Percentiles rank a stretch among this genome's conserved stretches.
These are phyloP conservation scores for Sarcophaga rosellei DNA, from an alignment of 2,888 invertebrate genomes.

Conservation along the genomic window DNA sequence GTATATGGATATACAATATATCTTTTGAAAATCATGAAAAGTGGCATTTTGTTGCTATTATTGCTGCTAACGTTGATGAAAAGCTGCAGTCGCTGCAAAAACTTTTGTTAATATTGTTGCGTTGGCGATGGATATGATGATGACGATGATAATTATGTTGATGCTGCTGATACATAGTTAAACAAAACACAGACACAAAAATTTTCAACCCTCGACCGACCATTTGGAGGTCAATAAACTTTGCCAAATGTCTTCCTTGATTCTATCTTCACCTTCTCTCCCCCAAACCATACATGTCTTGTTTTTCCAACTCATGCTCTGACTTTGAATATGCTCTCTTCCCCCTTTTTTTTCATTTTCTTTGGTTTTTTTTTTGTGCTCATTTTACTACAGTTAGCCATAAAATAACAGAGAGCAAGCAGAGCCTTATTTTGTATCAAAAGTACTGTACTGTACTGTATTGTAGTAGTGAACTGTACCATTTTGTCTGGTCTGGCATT, in stretches of 20 bases:
- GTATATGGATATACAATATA: conserved; percentile 33
- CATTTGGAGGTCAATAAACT: conserved; percentile 67
- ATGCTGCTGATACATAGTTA: conserved; percentile 26
- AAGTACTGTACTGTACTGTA: conserved; percentile 43
- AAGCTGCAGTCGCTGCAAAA: conserved; percentile 15
- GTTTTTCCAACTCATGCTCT: neutral
- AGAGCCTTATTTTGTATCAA: conserved; percentile 23
- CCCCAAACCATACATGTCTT: neutral
- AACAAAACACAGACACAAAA: conserved; percentile 38
- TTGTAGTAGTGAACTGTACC: conserved; percentile 62
- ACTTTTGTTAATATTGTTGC: conserved; percentile 1
- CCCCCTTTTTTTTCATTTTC: neutral
- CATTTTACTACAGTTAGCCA: conserved; percentile 25
- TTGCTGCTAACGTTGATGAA: conserved; percentile 5
- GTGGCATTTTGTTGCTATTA: conserved; percentile 53
- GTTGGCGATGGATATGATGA: conserved; percentile 4
- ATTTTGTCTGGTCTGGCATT: conserved; percentile 49
- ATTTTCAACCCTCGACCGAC: conserved; percentile 67
- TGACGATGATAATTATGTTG: conserved; percentile 9
- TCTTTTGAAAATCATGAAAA: conserved; percentile 52
- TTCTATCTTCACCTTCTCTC: neutral
- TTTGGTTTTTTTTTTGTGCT: neutral
- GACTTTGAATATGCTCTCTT: neutral
- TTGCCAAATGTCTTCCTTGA: conserved; percentile 53
- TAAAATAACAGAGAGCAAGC: conserved; percentile 22